phyloP scores from a whole-genome alignment of 2,797 vertebrate species.

The Petrocephalus sullivani region DNA sequence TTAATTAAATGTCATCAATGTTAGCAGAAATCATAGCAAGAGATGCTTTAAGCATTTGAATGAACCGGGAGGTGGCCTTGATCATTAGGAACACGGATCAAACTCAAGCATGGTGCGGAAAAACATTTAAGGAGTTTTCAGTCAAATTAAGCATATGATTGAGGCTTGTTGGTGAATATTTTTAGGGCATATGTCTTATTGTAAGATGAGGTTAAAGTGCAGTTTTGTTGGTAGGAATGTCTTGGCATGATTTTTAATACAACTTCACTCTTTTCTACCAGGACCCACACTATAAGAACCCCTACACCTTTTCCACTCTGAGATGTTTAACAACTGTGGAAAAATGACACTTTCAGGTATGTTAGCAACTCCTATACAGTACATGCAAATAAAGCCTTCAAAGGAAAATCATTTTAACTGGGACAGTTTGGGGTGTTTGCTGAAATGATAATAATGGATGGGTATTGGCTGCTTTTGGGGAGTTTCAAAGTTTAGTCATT shows the following conservation, averaged over 20 bases:
- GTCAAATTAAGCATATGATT: not conserved
- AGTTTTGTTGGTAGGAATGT: not conserved
- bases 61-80: not conserved
- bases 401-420: not conserved
- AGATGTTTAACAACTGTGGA: not conserved
- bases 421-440: not conserved
- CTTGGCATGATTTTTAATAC: not conserved
- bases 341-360: slow-evolving; percentile 47
- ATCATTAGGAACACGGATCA: not conserved
- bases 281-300: slow-evolving; percentile 23
- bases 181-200: not conserved
- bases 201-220: not conserved
- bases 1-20: not conserved
- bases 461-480: not conserved
- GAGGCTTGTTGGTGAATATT: not conserved
- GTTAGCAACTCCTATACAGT: not conserved
- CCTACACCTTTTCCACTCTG: not conserved
- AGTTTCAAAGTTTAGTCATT: not conserved
- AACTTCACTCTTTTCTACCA: slow-evolving; percentile 10
- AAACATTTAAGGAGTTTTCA: not conserved
- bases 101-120: not conserved
- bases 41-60: not conserved
- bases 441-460: not conserved
- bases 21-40: not conserved
- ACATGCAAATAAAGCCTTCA: not conserved